A percentile compares a stretch with the other conserved stretches of the same genome.
Evolutionary conservation across 2,888 invertebrate species (phyloP).

Genomic region (Elegia similella): DNA sequence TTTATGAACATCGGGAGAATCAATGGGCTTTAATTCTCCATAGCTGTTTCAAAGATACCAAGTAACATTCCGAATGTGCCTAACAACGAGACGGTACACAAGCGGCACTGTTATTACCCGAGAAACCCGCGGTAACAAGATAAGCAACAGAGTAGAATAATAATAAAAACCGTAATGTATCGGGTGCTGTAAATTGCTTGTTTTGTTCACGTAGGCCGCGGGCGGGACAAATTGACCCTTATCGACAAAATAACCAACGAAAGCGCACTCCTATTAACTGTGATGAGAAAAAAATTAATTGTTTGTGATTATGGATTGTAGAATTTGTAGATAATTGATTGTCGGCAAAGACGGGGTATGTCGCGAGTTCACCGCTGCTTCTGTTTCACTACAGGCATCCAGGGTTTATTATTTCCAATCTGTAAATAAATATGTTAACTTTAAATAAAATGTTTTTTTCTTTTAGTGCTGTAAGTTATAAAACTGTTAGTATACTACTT

Average conservation of each 20-base stretch:
- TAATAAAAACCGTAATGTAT: constrained; percentile 65
- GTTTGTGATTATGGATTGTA: constrained; percentile 72
- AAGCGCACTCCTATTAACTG: constrained; percentile 66
- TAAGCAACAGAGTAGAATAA: constrained; percentile 55
- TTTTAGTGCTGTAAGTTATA: too few relatives aligned
- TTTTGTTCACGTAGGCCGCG: constrained; percentile 68
- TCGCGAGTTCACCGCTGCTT: constrained; percentile 41
- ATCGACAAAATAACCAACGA: constrained; percentile 74
- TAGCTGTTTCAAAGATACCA: not conserved
- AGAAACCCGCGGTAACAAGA: constrained; percentile 42
- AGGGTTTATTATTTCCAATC: too few relatives aligned
- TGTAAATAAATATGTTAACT: too few relatives aligned
- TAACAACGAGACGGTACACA: not conserved
- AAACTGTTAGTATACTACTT: too few relatives aligned
- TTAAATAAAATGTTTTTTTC: too few relatives aligned
- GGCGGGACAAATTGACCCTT: constrained; percentile 73
- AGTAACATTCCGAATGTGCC: constrained; percentile 15
- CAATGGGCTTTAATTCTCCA: constrained; percentile 6
- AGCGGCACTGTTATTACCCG: constrained; percentile 36
- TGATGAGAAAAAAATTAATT: constrained; percentile 68
- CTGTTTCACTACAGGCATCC: constrained; percentile 39
- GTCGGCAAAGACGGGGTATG: constrained; percentile 52
- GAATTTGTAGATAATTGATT: constrained; percentile 71
- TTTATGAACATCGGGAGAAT: not conserved
- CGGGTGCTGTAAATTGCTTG: constrained; percentile 66